Conservation (phyloP, 2,888 invertebrate genomes). For the Cataglyphis albicans region DNA sequence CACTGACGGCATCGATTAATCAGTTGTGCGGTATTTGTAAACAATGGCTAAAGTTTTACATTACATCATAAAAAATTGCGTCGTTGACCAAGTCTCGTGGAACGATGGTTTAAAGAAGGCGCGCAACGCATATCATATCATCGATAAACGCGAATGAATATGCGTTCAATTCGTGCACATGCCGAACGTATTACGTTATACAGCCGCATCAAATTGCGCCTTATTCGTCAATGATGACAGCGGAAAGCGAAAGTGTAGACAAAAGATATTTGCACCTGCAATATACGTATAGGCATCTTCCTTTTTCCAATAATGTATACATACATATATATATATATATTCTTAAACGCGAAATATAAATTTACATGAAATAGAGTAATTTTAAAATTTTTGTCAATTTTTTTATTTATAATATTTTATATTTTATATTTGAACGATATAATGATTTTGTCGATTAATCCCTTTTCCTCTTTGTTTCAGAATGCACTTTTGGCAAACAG, state of each 20-base stretch:
- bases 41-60: slow-evolving; percentile 9
- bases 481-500: slow-evolving; percentile 96
- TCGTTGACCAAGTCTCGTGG: background rate
- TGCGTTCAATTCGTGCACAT: slow-evolving; percentile 39
- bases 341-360: background rate
- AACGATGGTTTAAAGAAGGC: slow-evolving; percentile 43
- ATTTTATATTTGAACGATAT: background rate
- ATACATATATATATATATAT: no score
- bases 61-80: slow-evolving; percentile 29
- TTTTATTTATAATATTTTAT: background rate
- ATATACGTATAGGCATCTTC: background rate
- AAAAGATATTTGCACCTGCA: background rate
- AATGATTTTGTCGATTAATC: background rate
- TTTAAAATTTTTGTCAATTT: no score
- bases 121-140: slow-evolving; percentile 55
- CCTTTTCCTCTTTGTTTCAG: slow-evolving; percentile 89
- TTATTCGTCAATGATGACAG: slow-evolving; percentile 38
- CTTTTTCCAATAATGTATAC: background rate
- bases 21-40: slow-evolving; percentile 4
- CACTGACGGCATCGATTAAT: background rate
- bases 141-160: slow-evolving; percentile 44
- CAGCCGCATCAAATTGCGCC: slow-evolving; percentile 49
- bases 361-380: background rate
- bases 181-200: slow-evolving; percentile 59
- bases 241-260: slow-evolving; percentile 8